A percentile compares a stretch with the other conserved stretches of the same genome.
Conservation (phyloP, 1,140 invertebrate genomes). For the Aplysia californica region DNA sequence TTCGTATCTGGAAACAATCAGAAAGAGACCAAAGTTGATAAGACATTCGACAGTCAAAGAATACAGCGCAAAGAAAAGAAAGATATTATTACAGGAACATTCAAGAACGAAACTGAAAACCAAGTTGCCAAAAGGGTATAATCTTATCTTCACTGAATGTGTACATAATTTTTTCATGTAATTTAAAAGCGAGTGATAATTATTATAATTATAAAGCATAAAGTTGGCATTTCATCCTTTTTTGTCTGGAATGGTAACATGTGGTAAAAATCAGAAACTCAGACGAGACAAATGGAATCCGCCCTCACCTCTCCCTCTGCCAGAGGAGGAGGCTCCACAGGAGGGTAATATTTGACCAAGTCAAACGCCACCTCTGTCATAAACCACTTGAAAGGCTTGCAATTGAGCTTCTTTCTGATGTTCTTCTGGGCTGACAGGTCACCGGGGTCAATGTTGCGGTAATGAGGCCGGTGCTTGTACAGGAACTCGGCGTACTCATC, state of each 20-base stretch:
- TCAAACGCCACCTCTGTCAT: conserved; percentile 96
- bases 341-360: conserved; percentile 88
- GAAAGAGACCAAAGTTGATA: not conserved
- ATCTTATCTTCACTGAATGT: too few relatives aligned
- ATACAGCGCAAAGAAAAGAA: not conserved
- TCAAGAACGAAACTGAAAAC: not conserved
- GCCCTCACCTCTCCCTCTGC: conserved; percentile 81
- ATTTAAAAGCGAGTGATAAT: not conserved
- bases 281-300: too few relatives aligned
- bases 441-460: conserved; percentile 75
- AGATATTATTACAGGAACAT: not conserved
- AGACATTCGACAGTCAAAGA: not conserved
- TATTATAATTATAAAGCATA: not conserved
- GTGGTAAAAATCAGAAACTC: not conserved
- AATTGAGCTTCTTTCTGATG: conserved; percentile 81
- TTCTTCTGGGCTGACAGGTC: conserved; percentile 84
- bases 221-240: not conserved
- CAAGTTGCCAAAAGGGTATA: too few relatives aligned
- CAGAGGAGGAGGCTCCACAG: conserved; percentile 88
- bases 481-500: conserved; percentile 91
- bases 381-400: conserved; percentile 96
- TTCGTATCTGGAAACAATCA: conserved; percentile 50
- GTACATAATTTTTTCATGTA: too few relatives aligned
- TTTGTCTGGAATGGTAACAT: not conserved
- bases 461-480: conserved; percentile 83